Evolutionary conservation across 1,140 invertebrate species (phyloP).

Genomic region (Potamilus streckersoni): DNA sequence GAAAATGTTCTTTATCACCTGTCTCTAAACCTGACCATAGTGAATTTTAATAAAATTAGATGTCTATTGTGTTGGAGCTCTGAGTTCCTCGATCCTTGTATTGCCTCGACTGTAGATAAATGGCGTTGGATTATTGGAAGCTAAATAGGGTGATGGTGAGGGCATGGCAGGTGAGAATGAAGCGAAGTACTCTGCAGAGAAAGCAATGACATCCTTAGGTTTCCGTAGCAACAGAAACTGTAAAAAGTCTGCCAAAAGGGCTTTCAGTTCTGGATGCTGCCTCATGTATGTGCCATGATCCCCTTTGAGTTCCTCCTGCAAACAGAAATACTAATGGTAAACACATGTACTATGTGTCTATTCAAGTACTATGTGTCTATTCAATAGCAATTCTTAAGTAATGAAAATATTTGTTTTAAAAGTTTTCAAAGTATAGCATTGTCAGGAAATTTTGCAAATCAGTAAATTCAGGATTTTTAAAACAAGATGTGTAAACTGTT

Average conservation of each 20-base stretch:
- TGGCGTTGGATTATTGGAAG: conserved; percentile 55
- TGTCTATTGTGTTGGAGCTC: conserved; percentile 49
- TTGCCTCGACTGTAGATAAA: conserved; percentile 62
- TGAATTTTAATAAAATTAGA: not conserved
- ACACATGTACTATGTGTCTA: not conserved
- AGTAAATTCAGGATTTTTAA: too few relatives aligned
- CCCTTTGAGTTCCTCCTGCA: conserved; percentile 63
- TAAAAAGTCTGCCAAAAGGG: conserved; percentile 65
- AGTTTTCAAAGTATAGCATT: too few relatives aligned
- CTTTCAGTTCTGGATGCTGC: conserved; percentile 65
- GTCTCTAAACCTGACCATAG: not conserved
- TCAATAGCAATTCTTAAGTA: not conserved
- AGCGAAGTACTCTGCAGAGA: conserved; percentile 68
- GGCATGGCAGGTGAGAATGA: conserved; percentile 63
- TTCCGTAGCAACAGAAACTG: conserved; percentile 67
- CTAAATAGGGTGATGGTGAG: conserved; percentile 51
- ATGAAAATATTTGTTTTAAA: not conserved
- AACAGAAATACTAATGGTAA: conserved; percentile 9
- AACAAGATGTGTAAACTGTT: too few relatives aligned
- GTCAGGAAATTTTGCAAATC: not conserved
- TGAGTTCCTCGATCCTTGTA: conserved; percentile 59
- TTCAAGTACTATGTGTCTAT: not conserved
- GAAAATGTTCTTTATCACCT: too few relatives aligned
- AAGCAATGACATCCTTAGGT: conserved; percentile 64
- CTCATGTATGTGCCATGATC: conserved; percentile 65